Evolutionary conservation across 2,113 vertebrate genomes (phyloP), one percentile per base, ranked within the genome.

Genomic region (Brachypodius melanocephalos): DNA sequence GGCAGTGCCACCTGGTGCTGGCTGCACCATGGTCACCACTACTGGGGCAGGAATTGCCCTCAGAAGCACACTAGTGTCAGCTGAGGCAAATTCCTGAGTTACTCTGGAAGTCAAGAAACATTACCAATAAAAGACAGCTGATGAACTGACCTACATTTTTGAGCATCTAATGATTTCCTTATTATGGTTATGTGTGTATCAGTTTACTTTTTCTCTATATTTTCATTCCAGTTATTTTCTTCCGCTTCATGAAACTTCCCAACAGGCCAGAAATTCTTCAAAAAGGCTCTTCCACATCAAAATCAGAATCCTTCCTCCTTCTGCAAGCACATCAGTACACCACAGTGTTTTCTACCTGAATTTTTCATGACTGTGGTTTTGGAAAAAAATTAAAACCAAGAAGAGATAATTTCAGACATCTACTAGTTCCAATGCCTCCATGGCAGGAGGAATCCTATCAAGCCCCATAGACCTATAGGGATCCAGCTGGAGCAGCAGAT

Each of bases 1-100:
- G 26, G 62, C 59, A 83, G 71, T 71, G 79, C 76, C 83, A 74
- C 40, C 75, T 90, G 79, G 16, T 74, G 76, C 74, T 85, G 49
- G 67, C 32, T 58, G 66, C 31, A 65, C 29, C 57, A 32, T 1
- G 2, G 80, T 75, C 59, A 62, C n/a, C 3, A 1, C 16, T 31
- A 6, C 20, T 20, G 2, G 2, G 25, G 31, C 17, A 42, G 34
- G 32, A 20, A 9, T 2, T 6, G 3, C 13, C 20, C 38, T 3
- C 10, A 38, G 12, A 16, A 69, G 51, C 32, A 49, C 42, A 7
- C 26, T 10, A 29, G 34, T 2, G 10, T n/a, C 2, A 3, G 21
- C 72, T 55, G 34, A 55, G 38, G 18, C 13, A 62, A 92, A 51
- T 15, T 10, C 42, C 15, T 8, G 4, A 28, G 22, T 24, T 36